These are phyloP conservation scores for Xiphophorus couchianus DNA, from an alignment of 2,113 vertebrate genomes.

Conservation along the genomic window DNA sequence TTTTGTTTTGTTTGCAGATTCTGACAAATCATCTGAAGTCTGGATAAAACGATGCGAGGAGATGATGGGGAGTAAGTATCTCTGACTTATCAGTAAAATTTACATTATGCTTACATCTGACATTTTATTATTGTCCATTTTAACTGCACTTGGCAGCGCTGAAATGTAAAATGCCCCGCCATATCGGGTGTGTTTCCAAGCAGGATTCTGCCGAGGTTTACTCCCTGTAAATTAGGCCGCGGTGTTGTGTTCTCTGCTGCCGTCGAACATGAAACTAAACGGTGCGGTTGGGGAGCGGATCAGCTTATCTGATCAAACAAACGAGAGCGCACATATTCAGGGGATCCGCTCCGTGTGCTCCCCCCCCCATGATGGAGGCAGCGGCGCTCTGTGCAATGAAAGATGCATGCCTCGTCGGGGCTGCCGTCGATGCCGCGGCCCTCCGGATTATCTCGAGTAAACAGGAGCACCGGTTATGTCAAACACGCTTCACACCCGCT, in stretches of 20 bases:
- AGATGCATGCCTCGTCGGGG: constrained; percentile 61
- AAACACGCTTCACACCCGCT: constrained; percentile 65
- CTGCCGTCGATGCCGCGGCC: constrained; percentile 49
- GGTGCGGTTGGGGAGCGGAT: constrained; percentile 41
- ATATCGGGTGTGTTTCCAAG: constrained; percentile 5
- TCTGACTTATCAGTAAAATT: not conserved
- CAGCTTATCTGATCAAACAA: constrained; percentile 47
- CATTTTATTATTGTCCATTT: not conserved
- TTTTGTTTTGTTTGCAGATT: constrained; percentile 70
- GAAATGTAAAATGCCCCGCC: not conserved
- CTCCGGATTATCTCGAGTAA: constrained; percentile 68
- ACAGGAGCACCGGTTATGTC: constrained; percentile 69
- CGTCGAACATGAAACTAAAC: constrained; percentile 29
- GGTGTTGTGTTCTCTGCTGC: constrained; percentile 2
- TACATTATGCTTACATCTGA: not conserved
- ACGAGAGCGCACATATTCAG: constrained; percentile 18
- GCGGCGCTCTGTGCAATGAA: constrained; percentile 62
- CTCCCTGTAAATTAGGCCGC: constrained; percentile 1
- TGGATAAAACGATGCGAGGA: constrained; percentile 94
- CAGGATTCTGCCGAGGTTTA: constrained; percentile 2
- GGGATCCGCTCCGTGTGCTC: constrained; percentile 18
- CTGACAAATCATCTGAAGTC: constrained; percentile 81
- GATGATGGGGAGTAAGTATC: constrained; percentile 83
- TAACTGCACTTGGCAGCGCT: not conserved
- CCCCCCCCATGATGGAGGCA: constrained; percentile 10